phyloP scores from a whole-genome alignment of 2,113 vertebrate genomes.

The Syngnathus floridae region DNA sequence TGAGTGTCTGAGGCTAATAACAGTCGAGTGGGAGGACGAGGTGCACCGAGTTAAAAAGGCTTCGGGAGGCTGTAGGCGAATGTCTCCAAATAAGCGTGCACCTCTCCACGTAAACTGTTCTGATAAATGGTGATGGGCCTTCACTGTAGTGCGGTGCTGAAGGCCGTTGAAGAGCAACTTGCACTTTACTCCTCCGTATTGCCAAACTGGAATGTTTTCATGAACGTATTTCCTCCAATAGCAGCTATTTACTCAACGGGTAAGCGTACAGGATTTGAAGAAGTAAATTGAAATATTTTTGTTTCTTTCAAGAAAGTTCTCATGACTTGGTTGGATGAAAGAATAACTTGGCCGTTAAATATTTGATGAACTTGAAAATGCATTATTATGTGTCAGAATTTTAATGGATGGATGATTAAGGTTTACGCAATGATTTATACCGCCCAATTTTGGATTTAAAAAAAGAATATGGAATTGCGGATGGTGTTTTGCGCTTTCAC shows the following conservation, averaged over 20 bases:
- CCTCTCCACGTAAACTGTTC: constrained; percentile 24
- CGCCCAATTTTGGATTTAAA: too few species aligned
- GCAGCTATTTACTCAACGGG: too few species aligned
- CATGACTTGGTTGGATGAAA: too few species aligned
- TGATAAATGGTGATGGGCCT: constrained; percentile 47
- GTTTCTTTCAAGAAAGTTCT: neutral
- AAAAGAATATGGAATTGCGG: too few species aligned
- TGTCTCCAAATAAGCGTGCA: constrained; percentile 21
- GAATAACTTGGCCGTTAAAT: neutral
- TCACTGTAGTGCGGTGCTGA: constrained; percentile 34
- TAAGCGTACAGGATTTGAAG: neutral
- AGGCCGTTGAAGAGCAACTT: constrained; percentile 27
- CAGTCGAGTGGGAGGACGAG: constrained; percentile 60
- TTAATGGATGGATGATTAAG: neutral
- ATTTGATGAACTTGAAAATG: neutral
- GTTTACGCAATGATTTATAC: neutral
- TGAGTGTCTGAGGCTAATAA: constrained; percentile 61
- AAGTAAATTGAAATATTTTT: neutral
- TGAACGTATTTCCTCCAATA: neutral
- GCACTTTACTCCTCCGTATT: neutral
- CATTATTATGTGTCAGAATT: neutral
- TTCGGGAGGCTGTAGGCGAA: constrained; percentile 48
- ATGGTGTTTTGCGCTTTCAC: too few species aligned
- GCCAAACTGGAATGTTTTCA: neutral
- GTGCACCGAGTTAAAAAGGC: constrained; percentile 44